Evolutionary conservation across 2,797 vertebrate genomes (phyloP).

Genomic region (Sebastes diaconus): DNA sequence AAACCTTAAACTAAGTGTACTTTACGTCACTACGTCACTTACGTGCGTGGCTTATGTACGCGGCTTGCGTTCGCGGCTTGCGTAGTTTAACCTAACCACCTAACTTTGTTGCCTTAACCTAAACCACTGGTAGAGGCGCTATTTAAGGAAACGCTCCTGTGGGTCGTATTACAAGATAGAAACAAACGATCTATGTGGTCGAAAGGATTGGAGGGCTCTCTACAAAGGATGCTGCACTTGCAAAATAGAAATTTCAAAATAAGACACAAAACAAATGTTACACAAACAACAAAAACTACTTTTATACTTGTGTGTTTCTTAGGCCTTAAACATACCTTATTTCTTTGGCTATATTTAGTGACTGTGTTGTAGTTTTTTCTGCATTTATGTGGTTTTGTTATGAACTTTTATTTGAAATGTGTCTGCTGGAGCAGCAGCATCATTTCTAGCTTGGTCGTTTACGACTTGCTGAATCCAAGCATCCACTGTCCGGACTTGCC

Average conservation of each 20-base stretch:
- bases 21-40: no score
- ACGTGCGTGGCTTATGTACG: no score
- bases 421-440: background rate
- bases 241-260: background rate
- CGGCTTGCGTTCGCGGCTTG: no score
- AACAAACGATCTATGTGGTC: no score
- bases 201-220: no score
- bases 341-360: background rate
- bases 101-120: background rate
- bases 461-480: background rate
- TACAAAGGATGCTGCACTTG: background rate
- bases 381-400: background rate
- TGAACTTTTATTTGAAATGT: background rate
- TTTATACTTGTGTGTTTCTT: no score
- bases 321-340: no score
- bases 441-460: background rate
- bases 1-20: no score
- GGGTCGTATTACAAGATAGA: no score
- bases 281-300: background rate
- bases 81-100: background rate
- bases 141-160: no score
- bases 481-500: background rate
- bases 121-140: no score
- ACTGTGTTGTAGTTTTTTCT: background rate
- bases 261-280: background rate